phyloP scores from a whole-genome alignment of 30 jellyfish, hydroid and myxozoan species.

The Aurelia sp. region DNA sequence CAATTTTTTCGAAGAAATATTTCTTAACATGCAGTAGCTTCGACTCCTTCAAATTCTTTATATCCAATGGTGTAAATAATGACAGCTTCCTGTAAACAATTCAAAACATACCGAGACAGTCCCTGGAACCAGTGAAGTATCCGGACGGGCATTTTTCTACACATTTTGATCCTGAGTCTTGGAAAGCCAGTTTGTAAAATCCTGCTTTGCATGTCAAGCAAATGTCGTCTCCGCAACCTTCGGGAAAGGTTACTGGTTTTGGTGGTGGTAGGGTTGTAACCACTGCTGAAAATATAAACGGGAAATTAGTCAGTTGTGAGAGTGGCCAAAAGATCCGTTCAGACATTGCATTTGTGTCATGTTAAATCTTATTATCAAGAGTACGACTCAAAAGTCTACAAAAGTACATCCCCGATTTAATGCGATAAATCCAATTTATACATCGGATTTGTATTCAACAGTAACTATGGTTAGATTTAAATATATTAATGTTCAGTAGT shows the following conservation, averaged over 20 bases:
- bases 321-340: not conserved
- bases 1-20: no score
- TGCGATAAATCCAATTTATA: no score
- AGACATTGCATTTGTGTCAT: no score
- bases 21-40: no score
- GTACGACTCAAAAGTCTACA: no score
- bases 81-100: not conserved
- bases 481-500: no score
- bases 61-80: not conserved
- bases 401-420: no score
- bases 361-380: no score
- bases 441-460: no score
- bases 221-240: constrained; percentile 49
- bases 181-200: constrained; percentile 7
- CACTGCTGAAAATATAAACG: not conserved
- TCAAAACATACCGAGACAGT: constrained; percentile 39
- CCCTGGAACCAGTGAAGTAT: constrained; percentile 7
- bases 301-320: not conserved
- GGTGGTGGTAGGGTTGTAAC: not conserved
- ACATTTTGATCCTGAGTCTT: constrained; percentile 7
- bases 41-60: not conserved
- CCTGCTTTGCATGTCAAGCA: constrained; percentile 53
- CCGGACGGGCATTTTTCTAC: constrained; percentile 50
- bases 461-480: no score
- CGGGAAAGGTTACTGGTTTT: constrained; percentile 36